A percentile compares a stretch with the other conserved stretches of the same genome.
Evolutionary conservation across 2,888 invertebrate species (phyloP).

Genomic region (Bursaphelenchus okinawaensis): DNA sequence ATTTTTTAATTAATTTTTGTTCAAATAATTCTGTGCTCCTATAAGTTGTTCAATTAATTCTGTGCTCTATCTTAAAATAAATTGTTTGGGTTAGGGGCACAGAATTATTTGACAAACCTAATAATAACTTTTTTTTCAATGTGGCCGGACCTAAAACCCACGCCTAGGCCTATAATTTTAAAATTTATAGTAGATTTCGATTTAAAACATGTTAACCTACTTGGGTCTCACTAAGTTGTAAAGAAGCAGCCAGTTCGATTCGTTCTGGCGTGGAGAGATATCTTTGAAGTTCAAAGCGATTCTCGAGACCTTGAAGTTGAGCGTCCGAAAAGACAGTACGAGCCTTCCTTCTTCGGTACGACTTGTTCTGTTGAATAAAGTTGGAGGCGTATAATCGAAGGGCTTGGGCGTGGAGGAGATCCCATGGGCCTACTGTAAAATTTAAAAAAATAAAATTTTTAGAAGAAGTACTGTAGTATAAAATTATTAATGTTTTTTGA

Average conservation of each 20-base stretch:
- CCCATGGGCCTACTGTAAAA: slow-evolving; percentile 21
- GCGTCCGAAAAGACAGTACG: slow-evolving; percentile 75
- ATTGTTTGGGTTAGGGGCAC: too few relatives aligned
- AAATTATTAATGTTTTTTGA: not conserved
- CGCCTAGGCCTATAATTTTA: slow-evolving; percentile 75
- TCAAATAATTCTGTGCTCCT: too few relatives aligned
- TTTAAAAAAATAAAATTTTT: not conserved
- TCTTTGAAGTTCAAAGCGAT: slow-evolving; percentile 48
- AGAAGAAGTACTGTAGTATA: not conserved
- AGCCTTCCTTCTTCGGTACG: slow-evolving; percentile 89
- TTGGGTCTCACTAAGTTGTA: slow-evolving; percentile 64
- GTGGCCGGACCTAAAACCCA: slow-evolving; percentile 95
- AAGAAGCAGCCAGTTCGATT: slow-evolving; percentile 47
- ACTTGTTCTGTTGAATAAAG: slow-evolving; percentile 66
- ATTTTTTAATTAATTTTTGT: too few relatives aligned
- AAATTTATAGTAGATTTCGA: not conserved
- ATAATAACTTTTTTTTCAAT: too few relatives aligned
- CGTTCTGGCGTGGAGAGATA: slow-evolving; percentile 55
- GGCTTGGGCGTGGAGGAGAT: slow-evolving; percentile 27
- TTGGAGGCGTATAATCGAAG: slow-evolving; percentile 16
- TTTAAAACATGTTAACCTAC: too few relatives aligned
- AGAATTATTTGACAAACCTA: too few relatives aligned
- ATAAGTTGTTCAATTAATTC: too few relatives aligned
- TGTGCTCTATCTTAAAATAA: too few relatives aligned
- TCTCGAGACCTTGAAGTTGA: slow-evolving; percentile 53